phyloP scores from a whole-genome alignment of 2,113 vertebrate genomes.

The Quiscalus mexicanus region DNA sequence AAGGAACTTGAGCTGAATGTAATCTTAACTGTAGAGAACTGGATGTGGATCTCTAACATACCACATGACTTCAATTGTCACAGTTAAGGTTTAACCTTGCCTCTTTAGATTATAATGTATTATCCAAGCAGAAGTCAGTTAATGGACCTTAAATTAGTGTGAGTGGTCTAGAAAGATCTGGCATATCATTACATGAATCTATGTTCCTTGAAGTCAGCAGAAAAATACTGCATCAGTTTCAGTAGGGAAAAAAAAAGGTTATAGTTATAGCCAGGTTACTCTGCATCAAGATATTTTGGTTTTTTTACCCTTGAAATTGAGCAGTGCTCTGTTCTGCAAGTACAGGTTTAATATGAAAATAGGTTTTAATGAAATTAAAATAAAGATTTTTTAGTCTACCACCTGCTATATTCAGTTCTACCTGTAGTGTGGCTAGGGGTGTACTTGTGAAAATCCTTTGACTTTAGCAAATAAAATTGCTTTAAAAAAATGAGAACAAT shows the following conservation, averaged over 20 bases:
- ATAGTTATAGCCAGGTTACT: neutral
- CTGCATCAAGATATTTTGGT: neutral
- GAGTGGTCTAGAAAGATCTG: neutral
- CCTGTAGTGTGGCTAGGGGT: neutral
- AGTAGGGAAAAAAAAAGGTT: neutral
- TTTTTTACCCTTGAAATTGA: neutral
- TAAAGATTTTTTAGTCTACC: neutral
- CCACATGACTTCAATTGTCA: neutral
- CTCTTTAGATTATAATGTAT: neutral
- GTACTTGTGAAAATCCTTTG: neutral
- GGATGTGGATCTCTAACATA: neutral
- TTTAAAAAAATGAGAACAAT: neutral
- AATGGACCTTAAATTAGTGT: conserved; percentile 20
- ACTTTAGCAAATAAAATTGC: neutral
- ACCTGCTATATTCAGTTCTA: neutral
- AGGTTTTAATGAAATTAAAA: neutral
- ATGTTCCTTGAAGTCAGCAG: neutral
- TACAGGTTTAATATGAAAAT: neutral
- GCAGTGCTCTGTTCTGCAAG: neutral
- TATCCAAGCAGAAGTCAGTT: conserved; percentile 15
- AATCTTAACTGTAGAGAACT: neutral
- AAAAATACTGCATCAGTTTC: neutral
- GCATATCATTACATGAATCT: neutral
- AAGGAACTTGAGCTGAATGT: neutral
- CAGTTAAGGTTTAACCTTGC: neutral